Conservation (phyloP, 2,797 vertebrate species). For the Gambusia yucatana region DNA sequence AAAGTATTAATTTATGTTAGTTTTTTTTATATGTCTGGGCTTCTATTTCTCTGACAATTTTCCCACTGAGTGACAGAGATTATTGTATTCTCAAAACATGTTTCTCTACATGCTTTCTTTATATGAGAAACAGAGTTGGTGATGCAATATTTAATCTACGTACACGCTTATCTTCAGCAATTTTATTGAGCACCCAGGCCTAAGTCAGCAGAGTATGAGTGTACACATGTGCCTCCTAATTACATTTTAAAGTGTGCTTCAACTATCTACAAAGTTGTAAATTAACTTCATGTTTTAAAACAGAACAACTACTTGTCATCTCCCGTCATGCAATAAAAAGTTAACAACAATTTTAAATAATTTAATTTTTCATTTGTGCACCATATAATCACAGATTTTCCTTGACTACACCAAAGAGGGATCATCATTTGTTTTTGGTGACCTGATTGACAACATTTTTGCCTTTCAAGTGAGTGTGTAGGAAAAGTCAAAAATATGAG, state of each 20-base stretch:
- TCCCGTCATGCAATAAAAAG: neutral
- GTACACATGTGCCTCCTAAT: constrained; percentile 21
- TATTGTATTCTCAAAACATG: neutral
- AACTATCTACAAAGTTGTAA: neutral
- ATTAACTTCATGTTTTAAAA: constrained; percentile 19
- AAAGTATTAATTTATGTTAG: neutral
- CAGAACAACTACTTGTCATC: neutral
- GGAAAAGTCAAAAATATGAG: neutral
- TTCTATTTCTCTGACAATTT: neutral
- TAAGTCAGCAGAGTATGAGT: constrained; percentile 5
- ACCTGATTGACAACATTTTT: constrained; percentile 81
- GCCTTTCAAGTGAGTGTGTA: constrained; percentile 92
- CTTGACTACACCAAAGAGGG: constrained; percentile 88
- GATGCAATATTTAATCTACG: constrained; percentile 20
- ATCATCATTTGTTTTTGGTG: constrained; percentile 91
- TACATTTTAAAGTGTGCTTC: constrained; percentile 14
- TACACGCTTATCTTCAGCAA: constrained; percentile 48
- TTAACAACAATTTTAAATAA: neutral
- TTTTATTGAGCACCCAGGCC: constrained; percentile 32
- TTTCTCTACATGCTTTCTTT: neutral
- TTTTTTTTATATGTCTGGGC: neutral
- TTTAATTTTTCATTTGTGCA: neutral
- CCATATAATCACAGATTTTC: constrained; percentile 82
- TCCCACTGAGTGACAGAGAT: neutral
- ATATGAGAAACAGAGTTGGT: neutral